Percentiles rank a stretch among this genome's conserved stretches.
Conservation (phyloP, 2,113 vertebrate genomes). For the Callocephalon fimbriatum region DNA sequence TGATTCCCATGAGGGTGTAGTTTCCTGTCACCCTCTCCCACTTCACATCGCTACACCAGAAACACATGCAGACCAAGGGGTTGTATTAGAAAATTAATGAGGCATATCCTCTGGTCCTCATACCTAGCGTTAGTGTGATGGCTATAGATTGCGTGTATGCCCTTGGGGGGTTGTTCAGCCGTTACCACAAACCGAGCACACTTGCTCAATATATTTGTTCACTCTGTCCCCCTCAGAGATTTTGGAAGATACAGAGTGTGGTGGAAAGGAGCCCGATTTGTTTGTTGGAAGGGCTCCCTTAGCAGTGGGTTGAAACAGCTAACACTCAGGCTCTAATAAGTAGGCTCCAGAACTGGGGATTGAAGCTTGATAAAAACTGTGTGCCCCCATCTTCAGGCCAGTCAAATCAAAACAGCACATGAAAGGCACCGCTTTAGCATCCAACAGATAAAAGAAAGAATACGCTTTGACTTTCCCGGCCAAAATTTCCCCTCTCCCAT, state of each 20-base stretch:
- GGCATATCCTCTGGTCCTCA: background rate
- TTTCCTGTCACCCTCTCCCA: background rate
- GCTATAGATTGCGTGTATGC: background rate
- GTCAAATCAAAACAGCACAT: constrained; percentile 4
- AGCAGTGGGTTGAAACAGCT: background rate
- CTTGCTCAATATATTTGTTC: constrained; percentile 13
- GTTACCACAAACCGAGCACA: background rate
- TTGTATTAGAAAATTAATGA: background rate
- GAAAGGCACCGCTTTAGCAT: background rate
- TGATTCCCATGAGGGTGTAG: background rate
- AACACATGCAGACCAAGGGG: background rate
- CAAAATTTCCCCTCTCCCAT: constrained; percentile 54
- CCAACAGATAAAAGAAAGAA: constrained; percentile 57
- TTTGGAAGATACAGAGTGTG: background rate
- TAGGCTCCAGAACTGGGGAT: background rate
- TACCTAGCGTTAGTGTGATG: background rate
- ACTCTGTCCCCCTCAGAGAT: background rate
- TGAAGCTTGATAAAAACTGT: background rate
- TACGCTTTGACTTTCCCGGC: constrained; percentile 57
- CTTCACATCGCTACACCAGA: background rate
- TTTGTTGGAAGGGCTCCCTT: constrained; percentile 28
- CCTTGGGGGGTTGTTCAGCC: background rate
- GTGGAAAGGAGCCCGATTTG: constrained; percentile 33
- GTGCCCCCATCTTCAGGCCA: background rate
- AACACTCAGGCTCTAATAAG: background rate